Percentiles rank a stretch among this genome's conserved stretches.
These are phyloP conservation scores for Ecliptopera silaceata DNA, from an alignment of 2,888 invertebrate genomes.

Conservation along the genomic window DNA sequence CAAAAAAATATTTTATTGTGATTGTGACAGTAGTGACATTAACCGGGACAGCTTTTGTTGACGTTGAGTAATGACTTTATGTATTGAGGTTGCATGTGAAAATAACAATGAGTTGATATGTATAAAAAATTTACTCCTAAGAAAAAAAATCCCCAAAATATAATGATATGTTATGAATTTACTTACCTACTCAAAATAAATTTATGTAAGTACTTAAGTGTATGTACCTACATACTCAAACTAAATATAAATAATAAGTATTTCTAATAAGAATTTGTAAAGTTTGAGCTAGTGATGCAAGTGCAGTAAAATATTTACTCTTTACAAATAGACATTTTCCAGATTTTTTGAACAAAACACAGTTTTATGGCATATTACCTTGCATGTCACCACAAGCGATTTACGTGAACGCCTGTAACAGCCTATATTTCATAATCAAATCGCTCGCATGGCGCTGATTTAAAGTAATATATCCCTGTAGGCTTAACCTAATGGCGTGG, in stretches of 20 bases:
- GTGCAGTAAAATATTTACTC: too few relatives aligned
- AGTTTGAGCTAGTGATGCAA: too few relatives aligned
- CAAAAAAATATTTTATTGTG: conserved; percentile 3
- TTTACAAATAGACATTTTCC: too few relatives aligned
- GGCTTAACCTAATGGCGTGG: conserved; percentile 31
- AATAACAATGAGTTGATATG: background rate
- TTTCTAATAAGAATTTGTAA: too few relatives aligned
- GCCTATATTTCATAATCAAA: conserved; percentile 66
- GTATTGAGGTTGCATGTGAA: background rate
- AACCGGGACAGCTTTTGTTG: background rate
- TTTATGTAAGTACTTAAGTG: too few relatives aligned
- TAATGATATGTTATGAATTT: too few relatives aligned
- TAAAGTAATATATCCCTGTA: conserved; percentile 55
- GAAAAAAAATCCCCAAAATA: too few relatives aligned
- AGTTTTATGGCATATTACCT: too few relatives aligned
- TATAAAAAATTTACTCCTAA: background rate
- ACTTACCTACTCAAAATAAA: too few relatives aligned
- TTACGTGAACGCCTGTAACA: conserved; percentile 42
- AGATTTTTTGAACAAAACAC: too few relatives aligned
- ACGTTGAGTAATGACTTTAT: conserved; percentile 2
- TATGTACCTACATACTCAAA: too few relatives aligned
- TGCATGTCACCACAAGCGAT: conserved; percentile 33
- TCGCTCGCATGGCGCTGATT: conserved; percentile 55
- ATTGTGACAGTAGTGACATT: conserved; percentile 10
- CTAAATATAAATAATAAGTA: too few relatives aligned